Conservation (phyloP, 2,888 invertebrate genomes). For the Tuberolachnus salignus region DNA sequence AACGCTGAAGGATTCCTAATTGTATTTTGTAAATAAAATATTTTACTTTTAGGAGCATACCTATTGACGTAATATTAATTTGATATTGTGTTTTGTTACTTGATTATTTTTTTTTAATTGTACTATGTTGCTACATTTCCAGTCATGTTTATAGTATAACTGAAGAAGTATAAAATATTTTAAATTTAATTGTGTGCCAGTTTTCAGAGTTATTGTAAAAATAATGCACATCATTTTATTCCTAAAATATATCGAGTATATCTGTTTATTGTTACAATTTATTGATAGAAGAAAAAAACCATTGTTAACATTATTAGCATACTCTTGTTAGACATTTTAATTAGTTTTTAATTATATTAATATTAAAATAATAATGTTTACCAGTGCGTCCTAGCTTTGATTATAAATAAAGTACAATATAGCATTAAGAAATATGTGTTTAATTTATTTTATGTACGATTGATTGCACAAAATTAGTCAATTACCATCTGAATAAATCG, state of each 20-base stretch:
- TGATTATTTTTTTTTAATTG: neutral
- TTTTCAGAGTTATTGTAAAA: slow-evolving; percentile 29
- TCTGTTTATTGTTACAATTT: slow-evolving; percentile 14
- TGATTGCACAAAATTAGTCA: too few relatives aligned
- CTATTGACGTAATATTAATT: slow-evolving; percentile 17
- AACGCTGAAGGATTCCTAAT: slow-evolving; percentile 28
- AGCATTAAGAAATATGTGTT: slow-evolving; percentile 27
- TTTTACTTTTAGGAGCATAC: slow-evolving; percentile 19
- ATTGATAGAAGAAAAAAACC: neutral
- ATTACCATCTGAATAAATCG: too few relatives aligned
- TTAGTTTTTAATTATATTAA: slow-evolving; percentile 20
- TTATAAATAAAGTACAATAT: slow-evolving; percentile 48
- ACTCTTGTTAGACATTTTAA: slow-evolving; percentile 32
- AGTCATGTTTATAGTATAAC: neutral
- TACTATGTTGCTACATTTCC: slow-evolving; percentile 43
- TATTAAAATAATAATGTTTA: slow-evolving; percentile 36
- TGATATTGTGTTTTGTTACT: slow-evolving; percentile 31
- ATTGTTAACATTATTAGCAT: slow-evolving; percentile 36
- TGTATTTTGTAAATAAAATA: slow-evolving; percentile 40
- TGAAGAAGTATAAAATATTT: slow-evolving; percentile 22
- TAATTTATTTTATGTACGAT: slow-evolving; percentile 14
- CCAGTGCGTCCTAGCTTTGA: slow-evolving; percentile 47
- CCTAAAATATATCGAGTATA: slow-evolving; percentile 21
- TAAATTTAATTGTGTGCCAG: slow-evolving; percentile 42
- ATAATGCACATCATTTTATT: slow-evolving; percentile 33